Percentiles rank a stretch among this genome's conserved stretches.
phyloP scores from a whole-genome alignment of 2,888 invertebrate species.

The Acanthosepion pharaonis region DNA sequence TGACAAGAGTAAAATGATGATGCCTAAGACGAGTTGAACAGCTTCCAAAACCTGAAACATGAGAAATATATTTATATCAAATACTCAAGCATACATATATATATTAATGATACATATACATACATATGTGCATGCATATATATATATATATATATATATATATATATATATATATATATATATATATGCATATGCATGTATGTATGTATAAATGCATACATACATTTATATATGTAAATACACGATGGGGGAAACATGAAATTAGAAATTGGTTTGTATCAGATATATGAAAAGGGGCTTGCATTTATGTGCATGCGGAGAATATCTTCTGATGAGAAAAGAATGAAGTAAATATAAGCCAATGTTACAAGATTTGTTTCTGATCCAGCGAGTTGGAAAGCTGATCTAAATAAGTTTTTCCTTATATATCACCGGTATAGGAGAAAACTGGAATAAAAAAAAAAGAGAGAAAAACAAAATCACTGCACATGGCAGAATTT shows the following conservation, averaged over 20 bases:
- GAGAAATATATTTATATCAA: not conserved
- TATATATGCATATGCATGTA: not conserved
- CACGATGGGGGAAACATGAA: not conserved
- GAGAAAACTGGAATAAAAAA: not conserved
- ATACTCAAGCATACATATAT: not conserved
- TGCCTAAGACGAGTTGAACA: not conserved
- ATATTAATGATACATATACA: not conserved
- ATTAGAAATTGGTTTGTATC: not conserved
- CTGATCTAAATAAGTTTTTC: not conserved
- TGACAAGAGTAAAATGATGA: not conserved
- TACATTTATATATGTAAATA: constrained; percentile 33
- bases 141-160: not conserved
- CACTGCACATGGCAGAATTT: not conserved
- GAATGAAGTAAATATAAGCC: not conserved
- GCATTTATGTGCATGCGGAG: not conserved
- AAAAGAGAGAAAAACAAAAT: not conserved
- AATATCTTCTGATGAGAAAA: not conserved
- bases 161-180: not conserved
- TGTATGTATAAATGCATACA: not conserved
- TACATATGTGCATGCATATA: not conserved
- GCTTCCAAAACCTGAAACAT: not conserved
- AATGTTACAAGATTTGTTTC: not conserved
- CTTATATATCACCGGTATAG: not conserved
- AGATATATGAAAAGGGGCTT: not conserved
- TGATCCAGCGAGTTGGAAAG: not conserved